These are phyloP conservation scores for Cydia splendana DNA, from an alignment of 1,140 invertebrate species.

Conservation along the genomic window DNA sequence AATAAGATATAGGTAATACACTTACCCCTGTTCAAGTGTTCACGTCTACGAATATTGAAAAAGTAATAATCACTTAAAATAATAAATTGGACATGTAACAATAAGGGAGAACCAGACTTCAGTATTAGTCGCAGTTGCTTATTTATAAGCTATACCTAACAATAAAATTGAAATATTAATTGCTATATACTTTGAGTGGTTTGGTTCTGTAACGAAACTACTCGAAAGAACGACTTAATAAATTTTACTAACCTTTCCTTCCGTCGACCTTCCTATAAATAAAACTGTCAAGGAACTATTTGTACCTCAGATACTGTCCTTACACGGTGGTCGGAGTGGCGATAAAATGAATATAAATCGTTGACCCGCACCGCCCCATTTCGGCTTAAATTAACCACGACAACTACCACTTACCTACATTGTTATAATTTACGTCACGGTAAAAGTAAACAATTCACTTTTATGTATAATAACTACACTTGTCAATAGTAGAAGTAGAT, in stretches of 20 bases:
- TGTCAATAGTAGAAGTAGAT: neutral
- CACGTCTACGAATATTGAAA: too few relatives aligned
- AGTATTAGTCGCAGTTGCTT: too few relatives aligned
- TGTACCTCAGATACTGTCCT: slow-evolving; percentile 33
- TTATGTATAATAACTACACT: neutral
- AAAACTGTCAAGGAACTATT: slow-evolving; percentile 38
- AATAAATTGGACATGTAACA: neutral
- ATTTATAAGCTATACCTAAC: too few relatives aligned
- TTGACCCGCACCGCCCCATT: slow-evolving; percentile 38
- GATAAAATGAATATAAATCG: slow-evolving; percentile 47
- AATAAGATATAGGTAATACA: too few relatives aligned
- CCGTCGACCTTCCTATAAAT: slow-evolving; percentile 26
- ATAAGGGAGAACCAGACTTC: too few relatives aligned
- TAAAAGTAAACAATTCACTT: slow-evolving; percentile 5
- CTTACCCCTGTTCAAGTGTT: too few relatives aligned
- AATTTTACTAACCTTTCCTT: slow-evolving; percentile 9
- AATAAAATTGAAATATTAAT: too few relatives aligned
- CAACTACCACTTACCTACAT: slow-evolving; percentile 50
- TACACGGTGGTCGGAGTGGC: slow-evolving; percentile 33
- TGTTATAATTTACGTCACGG: slow-evolving; percentile 40
- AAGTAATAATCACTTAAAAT: neutral
- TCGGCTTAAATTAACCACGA: slow-evolving; percentile 41
- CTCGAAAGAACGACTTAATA: neutral
- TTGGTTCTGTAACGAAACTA: neutral
- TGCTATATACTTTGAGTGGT: too few relatives aligned